A percentile compares a stretch with the other conserved stretches of the same genome.
These are phyloP conservation scores for Benitochromis conjunctus DNA, from an alignment of 2,113 vertebrate genomes.

Conservation along the genomic window DNA sequence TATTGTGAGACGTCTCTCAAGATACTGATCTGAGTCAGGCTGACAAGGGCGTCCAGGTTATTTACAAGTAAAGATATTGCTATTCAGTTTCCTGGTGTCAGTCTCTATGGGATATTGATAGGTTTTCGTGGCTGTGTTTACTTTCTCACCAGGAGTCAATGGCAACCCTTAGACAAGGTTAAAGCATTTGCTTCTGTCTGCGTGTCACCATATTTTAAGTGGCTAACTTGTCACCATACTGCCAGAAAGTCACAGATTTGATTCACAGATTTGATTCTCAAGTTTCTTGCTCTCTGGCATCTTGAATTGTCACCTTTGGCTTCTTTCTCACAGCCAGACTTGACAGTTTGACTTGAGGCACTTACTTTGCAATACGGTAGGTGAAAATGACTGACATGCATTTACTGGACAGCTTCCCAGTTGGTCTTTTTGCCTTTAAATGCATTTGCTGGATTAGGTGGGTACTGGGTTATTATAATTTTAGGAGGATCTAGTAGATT, in stretches of 20 bases:
- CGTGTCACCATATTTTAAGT: neutral
- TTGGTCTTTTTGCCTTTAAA: neutral
- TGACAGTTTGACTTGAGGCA: neutral
- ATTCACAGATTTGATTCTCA: neutral
- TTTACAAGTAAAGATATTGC: slow-evolving; percentile 47
- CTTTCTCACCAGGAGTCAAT: slow-evolving; percentile 35
- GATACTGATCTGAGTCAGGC: slow-evolving; percentile 33
- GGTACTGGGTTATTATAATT: neutral
- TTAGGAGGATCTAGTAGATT: neutral
- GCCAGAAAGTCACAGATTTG: neutral
- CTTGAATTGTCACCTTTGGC: neutral
- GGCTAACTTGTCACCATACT: slow-evolving; percentile 8
- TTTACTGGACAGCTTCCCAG: neutral
- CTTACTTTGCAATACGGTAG: neutral
- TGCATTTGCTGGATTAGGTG: neutral
- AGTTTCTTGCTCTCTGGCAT: neutral
- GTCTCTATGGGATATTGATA: slow-evolving; percentile 18
- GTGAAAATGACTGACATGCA: neutral
- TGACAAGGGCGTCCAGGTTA: slow-evolving; percentile 48
- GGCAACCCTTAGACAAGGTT: slow-evolving; percentile 14
- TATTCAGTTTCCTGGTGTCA: slow-evolving; percentile 32
- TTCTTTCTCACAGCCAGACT: neutral
- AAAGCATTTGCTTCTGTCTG: slow-evolving; percentile 16
- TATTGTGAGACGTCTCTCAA: slow-evolving; percentile 35
- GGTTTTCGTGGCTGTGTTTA: slow-evolving; percentile 28